Percentiles rank a stretch among this genome's conserved stretches.
phyloP scores from a whole-genome alignment of 2,113 vertebrate species.

The Rhipidura dahli region DNA sequence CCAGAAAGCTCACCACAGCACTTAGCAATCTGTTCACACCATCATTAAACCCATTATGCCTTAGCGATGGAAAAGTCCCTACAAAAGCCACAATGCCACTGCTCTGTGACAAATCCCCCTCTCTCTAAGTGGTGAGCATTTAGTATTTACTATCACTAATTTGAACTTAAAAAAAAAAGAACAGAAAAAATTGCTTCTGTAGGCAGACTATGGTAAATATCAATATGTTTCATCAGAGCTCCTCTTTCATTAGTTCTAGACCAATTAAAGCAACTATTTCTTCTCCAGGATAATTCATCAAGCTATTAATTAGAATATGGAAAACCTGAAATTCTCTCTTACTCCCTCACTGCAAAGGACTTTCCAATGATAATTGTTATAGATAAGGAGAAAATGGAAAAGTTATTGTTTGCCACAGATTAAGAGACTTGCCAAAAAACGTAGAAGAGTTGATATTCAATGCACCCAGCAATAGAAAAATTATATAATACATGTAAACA shows the following conservation, averaged over 20 bases:
- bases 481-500: not conserved
- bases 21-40: slow-evolving; percentile 61
- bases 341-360: not conserved
- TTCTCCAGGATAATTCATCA: not conserved
- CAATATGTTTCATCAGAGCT: not conserved
- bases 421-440: not conserved
- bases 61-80: slow-evolving; percentile 15
- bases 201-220: not conserved
- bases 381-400: not conserved
- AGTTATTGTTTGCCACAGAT: not conserved
- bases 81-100: slow-evolving; percentile 23
- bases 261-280: not conserved
- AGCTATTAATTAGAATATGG: not conserved
- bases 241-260: slow-evolving; percentile 11
- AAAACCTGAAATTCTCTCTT: not conserved
- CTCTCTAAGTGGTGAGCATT: not conserved
- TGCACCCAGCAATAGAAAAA: not conserved
- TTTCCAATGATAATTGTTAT: not conserved
- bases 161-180: not conserved
- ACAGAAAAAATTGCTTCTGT: not conserved
- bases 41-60: slow-evolving; percentile 45
- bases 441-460: not conserved
- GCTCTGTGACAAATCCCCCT: slow-evolving; percentile 17
- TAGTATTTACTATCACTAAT: not conserved
- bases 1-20: slow-evolving; percentile 26